Evolutionary conservation across 2,113 vertebrate species (phyloP), one percentile per base, ranked within the genome.

Genomic region (Bubo scandiacus): DNA sequence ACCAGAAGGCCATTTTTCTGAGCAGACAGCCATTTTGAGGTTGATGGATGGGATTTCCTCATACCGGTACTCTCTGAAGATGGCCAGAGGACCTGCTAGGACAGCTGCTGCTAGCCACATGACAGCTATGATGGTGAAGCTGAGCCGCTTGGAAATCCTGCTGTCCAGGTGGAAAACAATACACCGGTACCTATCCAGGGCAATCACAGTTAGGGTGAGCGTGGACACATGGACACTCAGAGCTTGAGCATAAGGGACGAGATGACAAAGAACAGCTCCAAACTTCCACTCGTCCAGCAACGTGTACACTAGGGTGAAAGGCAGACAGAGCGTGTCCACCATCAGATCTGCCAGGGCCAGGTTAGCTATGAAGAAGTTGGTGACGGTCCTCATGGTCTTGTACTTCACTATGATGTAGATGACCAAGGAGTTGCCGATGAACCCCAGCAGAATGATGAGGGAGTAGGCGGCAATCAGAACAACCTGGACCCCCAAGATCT

Each of bases 301-400:
- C 0, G 99, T 99, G 97, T 99, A 99, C 40, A 98, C 98, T 36
- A 99, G 91, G 8, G 99, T 99, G 96, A 99, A 99, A 45, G 99
- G 99, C 95, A 99, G 93, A 75, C 99, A 99, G 86, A 99, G 98
- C 0, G 99, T 99, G 97, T 99, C 98, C 96, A 99, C 98, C 97
- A 99, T 98, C 75, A 99, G 98, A 90, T 99, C 99, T 17, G 99
- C 99, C 94, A 99, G 91, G 30, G 99, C 99, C 96, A 99, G 96
- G 97, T 99, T 99, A 40, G 99, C 99, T 47, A 99, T 99, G 97
- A 99, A 99, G 97, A 98, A 99, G 96, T 99, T 99, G 81, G 99
- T 99, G 66, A 99, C 99, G 0, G 99, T 99, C 80, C 99, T 98
- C 99, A 99, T 99, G 92, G 98, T 99, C 88, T 98, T 98, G 97